phyloP scores from a whole-genome alignment of 2,797 vertebrate species.

The Anguilla obscura region DNA sequence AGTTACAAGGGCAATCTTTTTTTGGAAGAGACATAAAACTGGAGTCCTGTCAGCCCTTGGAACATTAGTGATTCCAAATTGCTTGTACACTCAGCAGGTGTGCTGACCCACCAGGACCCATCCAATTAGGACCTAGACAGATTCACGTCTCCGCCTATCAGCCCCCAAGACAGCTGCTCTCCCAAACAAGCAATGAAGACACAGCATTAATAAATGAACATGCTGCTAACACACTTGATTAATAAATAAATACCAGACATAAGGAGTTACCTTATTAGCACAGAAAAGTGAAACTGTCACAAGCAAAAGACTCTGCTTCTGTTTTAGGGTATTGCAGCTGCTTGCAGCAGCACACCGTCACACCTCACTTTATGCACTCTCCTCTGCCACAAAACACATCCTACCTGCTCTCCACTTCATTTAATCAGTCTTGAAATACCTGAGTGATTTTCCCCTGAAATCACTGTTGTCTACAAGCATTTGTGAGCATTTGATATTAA shows the following conservation, averaged over 20 bases:
- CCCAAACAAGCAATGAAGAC: constrained; percentile 44
- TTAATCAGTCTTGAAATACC: constrained; percentile 54
- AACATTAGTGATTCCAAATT: constrained; percentile 77
- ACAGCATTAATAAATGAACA: constrained; percentile 59
- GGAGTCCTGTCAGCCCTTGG: constrained; percentile 77
- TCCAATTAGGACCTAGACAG: constrained; percentile 60
- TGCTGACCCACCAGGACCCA: constrained; percentile 75
- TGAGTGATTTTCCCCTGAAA: constrained; percentile 48
- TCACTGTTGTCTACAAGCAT: constrained; percentile 22
- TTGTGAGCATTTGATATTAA: constrained; percentile 46
- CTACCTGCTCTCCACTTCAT: constrained; percentile 34
- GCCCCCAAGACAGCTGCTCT: constrained; percentile 39
- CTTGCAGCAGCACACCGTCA: background rate
- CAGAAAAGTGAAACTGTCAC: constrained; percentile 8
- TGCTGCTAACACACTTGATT: constrained; percentile 33
- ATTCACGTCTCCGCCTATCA: constrained; percentile 43
- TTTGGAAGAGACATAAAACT: constrained; percentile 60
- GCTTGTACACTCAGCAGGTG: constrained; percentile 82
- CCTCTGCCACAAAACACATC: constrained; percentile 18
- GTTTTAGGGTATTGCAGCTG: background rate
- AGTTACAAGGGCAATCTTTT: constrained; percentile 78
- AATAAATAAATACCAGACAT: constrained; percentile 38
- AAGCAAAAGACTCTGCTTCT: background rate
- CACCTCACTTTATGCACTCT: constrained; percentile 34
- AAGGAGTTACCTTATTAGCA: constrained; percentile 50